Base-by-base conservation (phyloP, 2,113 vertebrate genomes). In the Passer domesticus region DNA sequence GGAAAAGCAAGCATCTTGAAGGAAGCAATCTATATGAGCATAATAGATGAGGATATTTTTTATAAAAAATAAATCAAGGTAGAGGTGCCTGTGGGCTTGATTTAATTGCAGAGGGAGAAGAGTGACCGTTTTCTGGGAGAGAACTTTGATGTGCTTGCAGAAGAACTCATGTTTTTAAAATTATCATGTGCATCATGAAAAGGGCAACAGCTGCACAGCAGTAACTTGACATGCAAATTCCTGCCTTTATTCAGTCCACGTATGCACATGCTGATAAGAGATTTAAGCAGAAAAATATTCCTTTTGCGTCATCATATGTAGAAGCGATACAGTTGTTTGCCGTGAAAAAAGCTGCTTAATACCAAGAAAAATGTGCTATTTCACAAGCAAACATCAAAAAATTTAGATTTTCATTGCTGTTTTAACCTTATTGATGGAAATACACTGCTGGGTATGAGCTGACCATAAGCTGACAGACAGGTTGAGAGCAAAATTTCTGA, bases 191-290 rank as follows among this genome's bases (percentile, higher is more conserved):
- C 62, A 95, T 92, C 59, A 47, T 86, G 63, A 95, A 95, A 97
- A 97, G 91, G 79, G 81, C 88, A 96, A 68, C 67, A 97, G 91
- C 97, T 96, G 88, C 94, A 96, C 87, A 95, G 89, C 88, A 94
- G 72, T 69, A 96, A 90, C 46, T 78, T 94, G 64, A 92, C 81
- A 90, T 95, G 84, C 67, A 96, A 96, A 97, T 97, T 96, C 74
- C 67, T 92, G 80, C 62, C 24, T 94, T 94, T 97, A 84, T 95
- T 96, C 90, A 92, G 68, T 73, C 72, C 92, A 92, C 49, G 6
- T 92, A 92, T 46, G 58, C 86, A 96, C 76, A 91, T 68, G 91
- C 83, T 97, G 82, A 92, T 97, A 93, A 96, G 70, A 92, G 27
- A 91, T 86, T 87, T 90, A 85, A 94, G 56, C 78, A 46, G 52